phyloP scores from a whole-genome alignment of 2,797 vertebrate species.

The Hoplostethus atlanticus region DNA sequence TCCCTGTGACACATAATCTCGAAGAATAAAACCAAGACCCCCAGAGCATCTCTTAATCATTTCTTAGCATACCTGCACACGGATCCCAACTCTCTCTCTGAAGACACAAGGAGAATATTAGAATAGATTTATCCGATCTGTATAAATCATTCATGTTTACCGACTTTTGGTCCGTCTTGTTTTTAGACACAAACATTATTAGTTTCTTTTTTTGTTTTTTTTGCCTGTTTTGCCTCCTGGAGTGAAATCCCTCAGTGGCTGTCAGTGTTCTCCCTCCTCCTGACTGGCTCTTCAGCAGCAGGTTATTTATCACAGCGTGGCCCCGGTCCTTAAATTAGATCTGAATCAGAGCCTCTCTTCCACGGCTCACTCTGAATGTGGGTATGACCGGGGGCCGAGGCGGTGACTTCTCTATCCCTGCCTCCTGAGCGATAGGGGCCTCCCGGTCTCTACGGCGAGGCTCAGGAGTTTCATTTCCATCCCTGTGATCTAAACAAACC shows the following conservation, averaged over 20 bases:
- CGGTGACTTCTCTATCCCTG: conserved; percentile 69
- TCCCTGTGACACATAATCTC: conserved; percentile 86
- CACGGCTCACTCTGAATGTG: conserved; percentile 69
- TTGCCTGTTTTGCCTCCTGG: conserved; percentile 36
- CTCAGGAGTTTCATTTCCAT: conserved; percentile 87
- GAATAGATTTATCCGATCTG: conserved; percentile 81
- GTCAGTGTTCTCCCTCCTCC: conserved; percentile 38
- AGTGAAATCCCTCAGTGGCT: conserved; percentile 10
- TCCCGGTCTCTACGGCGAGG: conserved; percentile 72
- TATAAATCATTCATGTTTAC: conserved; percentile 61
- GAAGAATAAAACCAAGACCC: conserved; percentile 84
- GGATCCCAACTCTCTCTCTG: conserved; percentile 77
- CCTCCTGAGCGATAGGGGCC: conserved; percentile 78
- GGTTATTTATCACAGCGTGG: conserved; percentile 65
- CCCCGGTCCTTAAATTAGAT: conserved; percentile 78
- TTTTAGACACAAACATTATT: conserved; percentile 58
- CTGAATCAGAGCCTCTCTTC: conserved; percentile 74
- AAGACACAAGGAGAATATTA: conserved; percentile 79
- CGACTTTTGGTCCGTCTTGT: conserved; percentile 14
- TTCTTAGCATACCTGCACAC: conserved; percentile 85
- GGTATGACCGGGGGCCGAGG: conserved; percentile 67
- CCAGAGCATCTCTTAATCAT: conserved; percentile 84
- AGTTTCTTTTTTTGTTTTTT: conserved; percentile 42
- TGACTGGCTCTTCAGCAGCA: conserved; percentile 52
- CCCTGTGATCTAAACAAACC: conserved; percentile 89